Evolutionary conservation across 2,888 invertebrate species (phyloP).

Genomic region (Drosophila quinaria): DNA sequence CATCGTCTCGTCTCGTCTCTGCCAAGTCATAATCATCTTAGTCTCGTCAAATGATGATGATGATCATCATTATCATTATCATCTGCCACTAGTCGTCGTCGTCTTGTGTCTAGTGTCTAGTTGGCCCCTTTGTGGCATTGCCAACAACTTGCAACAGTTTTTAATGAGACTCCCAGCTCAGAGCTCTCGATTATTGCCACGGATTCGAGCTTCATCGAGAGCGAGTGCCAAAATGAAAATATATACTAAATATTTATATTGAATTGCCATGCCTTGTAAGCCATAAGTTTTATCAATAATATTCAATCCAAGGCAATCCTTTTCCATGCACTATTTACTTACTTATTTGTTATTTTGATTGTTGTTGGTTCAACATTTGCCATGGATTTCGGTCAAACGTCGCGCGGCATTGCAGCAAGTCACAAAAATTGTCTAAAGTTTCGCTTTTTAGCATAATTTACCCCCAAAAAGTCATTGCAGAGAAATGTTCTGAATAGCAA

Average conservation of each 20-base stretch:
- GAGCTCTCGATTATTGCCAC: neutral
- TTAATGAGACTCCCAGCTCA: slow-evolving; percentile 45
- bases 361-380: slow-evolving; percentile 45
- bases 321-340: slow-evolving; percentile 39
- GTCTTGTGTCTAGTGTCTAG: slow-evolving; percentile 1
- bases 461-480: slow-evolving; percentile 33
- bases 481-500: neutral
- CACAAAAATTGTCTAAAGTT: slow-evolving; percentile 46
- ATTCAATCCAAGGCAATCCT: slow-evolving; percentile 69
- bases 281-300: slow-evolving; percentile 82
- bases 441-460: slow-evolving; percentile 61
- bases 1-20: slow-evolving; percentile 45
- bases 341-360: slow-evolving; percentile 17
- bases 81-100: slow-evolving; percentile 28
- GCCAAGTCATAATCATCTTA: slow-evolving; percentile 49
- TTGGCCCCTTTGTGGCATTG: slow-evolving; percentile 48
- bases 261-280: slow-evolving; percentile 56
- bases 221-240: slow-evolving; percentile 34
- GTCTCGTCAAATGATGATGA: slow-evolving; percentile 46
- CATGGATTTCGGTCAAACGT: slow-evolving; percentile 73
- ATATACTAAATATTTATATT: slow-evolving; percentile 52
- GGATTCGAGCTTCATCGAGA: slow-evolving; percentile 10
- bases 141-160: slow-evolving; percentile 37
- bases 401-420: slow-evolving; percentile 59
- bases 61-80: slow-evolving; percentile 47